A percentile compares a stretch with the other conserved stretches of the same genome.
Evolutionary conservation across 2,797 vertebrate genomes (phyloP).

Genomic region (Cynodonichthys magdalenae): DNA sequence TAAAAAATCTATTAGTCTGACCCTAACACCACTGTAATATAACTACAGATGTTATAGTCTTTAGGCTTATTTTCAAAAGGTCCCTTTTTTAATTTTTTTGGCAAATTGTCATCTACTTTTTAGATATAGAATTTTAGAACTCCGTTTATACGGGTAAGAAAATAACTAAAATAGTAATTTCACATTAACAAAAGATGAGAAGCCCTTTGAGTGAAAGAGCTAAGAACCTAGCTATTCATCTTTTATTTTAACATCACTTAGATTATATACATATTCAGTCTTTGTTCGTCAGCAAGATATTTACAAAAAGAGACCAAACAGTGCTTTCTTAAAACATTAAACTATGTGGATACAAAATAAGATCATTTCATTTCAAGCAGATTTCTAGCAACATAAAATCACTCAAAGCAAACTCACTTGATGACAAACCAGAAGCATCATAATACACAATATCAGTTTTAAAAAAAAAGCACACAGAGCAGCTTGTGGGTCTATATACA

Average conservation of each 20-base stretch:
- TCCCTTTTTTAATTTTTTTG: too few relatives aligned
- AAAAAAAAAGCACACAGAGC: constrained; percentile 38
- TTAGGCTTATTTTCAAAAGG: too few relatives aligned
- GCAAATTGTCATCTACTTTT: too few relatives aligned
- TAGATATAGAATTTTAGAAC: too few relatives aligned
- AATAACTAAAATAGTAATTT: not conserved
- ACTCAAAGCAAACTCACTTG: constrained; percentile 39
- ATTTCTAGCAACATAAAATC: constrained; percentile 56
- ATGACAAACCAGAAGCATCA: constrained; percentile 29
- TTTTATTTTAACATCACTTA: constrained; percentile 65
- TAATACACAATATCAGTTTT: constrained; percentile 29
- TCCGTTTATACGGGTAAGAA: too few relatives aligned
- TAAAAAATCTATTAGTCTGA: too few relatives aligned
- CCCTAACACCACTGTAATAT: too few relatives aligned
- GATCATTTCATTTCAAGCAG: constrained; percentile 60
- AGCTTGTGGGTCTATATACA: constrained; percentile 54
- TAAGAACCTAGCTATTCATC: constrained; percentile 53
- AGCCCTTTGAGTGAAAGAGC: constrained; percentile 15
- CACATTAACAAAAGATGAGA: constrained; percentile 6
- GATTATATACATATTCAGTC: constrained; percentile 36
- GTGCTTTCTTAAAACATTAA: constrained; percentile 50
- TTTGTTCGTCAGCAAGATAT: constrained; percentile 55
- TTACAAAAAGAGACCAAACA: constrained; percentile 65
- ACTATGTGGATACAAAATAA: constrained; percentile 48
- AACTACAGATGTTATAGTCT: too few relatives aligned